Conservation (phyloP, 1,140 invertebrate species). For the Papilio xuthus region DNA sequence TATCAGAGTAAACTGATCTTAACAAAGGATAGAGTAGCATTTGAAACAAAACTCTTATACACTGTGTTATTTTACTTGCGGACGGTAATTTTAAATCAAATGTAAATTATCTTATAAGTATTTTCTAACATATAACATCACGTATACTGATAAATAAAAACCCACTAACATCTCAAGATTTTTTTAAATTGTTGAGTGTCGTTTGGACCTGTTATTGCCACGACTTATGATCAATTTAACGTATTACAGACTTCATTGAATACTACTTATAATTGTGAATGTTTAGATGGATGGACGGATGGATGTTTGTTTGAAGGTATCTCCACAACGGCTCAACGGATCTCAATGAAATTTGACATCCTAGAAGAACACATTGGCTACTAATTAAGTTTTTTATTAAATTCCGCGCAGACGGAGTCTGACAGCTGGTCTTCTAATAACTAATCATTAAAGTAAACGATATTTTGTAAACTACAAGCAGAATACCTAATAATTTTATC, state of each 20-base stretch:
- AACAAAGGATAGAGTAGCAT: background rate
- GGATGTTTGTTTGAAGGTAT: too few species aligned
- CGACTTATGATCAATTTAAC: background rate
- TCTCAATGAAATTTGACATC: too few species aligned
- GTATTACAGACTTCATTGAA: background rate
- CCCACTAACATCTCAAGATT: background rate
- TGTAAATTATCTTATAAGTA: too few species aligned
- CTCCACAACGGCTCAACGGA: too few species aligned
- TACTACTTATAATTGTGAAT: too few species aligned
- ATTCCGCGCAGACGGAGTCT: too few species aligned
- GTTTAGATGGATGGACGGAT: too few species aligned
- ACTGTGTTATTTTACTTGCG: background rate
- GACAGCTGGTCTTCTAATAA: background rate
- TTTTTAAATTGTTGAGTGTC: background rate
- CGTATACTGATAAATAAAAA: too few species aligned
- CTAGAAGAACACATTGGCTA: too few species aligned
- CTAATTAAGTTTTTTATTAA: too few species aligned
- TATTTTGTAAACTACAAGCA: background rate
- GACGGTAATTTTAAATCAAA: too few species aligned
- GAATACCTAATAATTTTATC: background rate
- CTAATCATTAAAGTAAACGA: background rate
- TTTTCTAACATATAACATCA: too few species aligned
- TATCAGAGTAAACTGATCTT: background rate
- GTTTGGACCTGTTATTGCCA: background rate
- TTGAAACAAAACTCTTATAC: background rate